Evolutionary conservation across 1,140 invertebrate species (phyloP).

Genomic region (Ips nitidus): DNA sequence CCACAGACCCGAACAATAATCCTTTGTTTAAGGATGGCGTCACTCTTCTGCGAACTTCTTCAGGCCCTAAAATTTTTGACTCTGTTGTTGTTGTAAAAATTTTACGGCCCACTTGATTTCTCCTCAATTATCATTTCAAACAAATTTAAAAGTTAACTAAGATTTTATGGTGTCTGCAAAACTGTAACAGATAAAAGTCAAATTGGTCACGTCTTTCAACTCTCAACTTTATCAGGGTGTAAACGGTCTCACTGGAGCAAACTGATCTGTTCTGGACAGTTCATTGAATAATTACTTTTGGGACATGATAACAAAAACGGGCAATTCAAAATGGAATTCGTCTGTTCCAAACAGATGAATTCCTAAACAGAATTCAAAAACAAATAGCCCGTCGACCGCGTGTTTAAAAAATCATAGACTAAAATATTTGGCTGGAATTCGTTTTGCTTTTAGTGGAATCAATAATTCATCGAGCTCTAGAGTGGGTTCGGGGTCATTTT

Average conservation of each 20-base stretch:
- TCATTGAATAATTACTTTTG: too few species aligned
- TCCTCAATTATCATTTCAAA: neutral
- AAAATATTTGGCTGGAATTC: neutral
- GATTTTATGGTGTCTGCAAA: neutral
- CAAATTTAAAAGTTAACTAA: neutral
- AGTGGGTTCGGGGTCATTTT: neutral
- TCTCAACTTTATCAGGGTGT: neutral
- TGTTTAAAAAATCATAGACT: slow-evolving; percentile 4
- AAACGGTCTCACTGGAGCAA: too few species aligned
- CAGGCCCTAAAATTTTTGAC: neutral
- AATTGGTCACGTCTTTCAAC: neutral
- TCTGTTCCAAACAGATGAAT: too few species aligned
- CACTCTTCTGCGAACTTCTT: neutral
- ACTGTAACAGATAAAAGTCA: neutral
- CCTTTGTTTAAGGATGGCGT: slow-evolving; percentile 10
- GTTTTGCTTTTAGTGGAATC: slow-evolving; percentile 7
- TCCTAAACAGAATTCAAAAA: too few species aligned
- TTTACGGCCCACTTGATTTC: neutral
- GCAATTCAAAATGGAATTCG: too few species aligned
- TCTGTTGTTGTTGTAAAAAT: neutral
- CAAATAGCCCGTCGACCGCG: too few species aligned
- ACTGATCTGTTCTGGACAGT: too few species aligned
- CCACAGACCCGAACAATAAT: neutral
- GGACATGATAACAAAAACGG: too few species aligned
- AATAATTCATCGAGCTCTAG: slow-evolving; percentile 1